Conservation (phyloP, 1,140 invertebrate genomes). For the Drosophila quadrilineata region DNA sequence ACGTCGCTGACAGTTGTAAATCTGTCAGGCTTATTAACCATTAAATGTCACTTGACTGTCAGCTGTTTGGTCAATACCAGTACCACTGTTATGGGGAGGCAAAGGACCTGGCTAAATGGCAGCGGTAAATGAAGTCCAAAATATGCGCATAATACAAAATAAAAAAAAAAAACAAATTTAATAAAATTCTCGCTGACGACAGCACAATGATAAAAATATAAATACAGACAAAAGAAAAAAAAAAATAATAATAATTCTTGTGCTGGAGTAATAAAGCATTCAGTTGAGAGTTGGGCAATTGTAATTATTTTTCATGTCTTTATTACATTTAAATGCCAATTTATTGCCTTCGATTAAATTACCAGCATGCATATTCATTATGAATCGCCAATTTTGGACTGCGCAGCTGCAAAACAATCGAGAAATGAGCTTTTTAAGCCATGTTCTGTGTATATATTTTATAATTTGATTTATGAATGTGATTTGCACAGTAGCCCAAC, state of each 20-base stretch:
- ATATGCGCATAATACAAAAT: slow-evolving; percentile 76
- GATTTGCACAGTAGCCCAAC: background rate
- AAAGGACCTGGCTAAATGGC: background rate
- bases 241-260: slow-evolving; percentile 41
- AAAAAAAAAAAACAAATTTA: no score
- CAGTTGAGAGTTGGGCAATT: slow-evolving; percentile 35
- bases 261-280: slow-evolving; percentile 49
- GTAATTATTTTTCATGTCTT: slow-evolving; percentile 76
- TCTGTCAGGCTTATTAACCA: slow-evolving; percentile 79
- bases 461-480: slow-evolving; percentile 19
- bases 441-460: no score
- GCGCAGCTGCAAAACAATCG: slow-evolving; percentile 30
- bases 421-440: slow-evolving; percentile 31
- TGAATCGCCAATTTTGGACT: slow-evolving; percentile 15
- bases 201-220: background rate
- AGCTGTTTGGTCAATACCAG: slow-evolving; percentile 50
- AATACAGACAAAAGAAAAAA: slow-evolving; percentile 23
- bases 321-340: slow-evolving; percentile 80
- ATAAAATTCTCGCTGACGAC: slow-evolving; percentile 47
- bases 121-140: slow-evolving; percentile 51
- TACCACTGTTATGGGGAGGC: slow-evolving; percentile 8
- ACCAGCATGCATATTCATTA: slow-evolving; percentile 42
- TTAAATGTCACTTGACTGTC: slow-evolving; percentile 80
- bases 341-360: slow-evolving; percentile 78
- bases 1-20: slow-evolving; percentile 75